A percentile compares a stretch with the other conserved stretches of the same genome.
Conservation (phyloP, 23 tunicate genomes). For the Corella eumyota region DNA sequence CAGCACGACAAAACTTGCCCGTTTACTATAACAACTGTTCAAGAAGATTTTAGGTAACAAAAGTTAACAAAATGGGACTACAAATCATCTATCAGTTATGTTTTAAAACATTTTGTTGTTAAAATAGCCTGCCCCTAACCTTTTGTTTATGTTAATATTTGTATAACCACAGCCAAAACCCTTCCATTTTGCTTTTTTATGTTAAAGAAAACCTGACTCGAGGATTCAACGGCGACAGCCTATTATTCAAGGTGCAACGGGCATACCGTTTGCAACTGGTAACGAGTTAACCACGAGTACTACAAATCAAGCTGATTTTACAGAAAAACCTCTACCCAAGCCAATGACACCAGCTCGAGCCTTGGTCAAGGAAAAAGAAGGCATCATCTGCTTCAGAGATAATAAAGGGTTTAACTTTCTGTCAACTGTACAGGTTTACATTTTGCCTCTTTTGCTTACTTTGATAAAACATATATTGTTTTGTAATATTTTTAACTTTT, state of each 20-base stretch:
- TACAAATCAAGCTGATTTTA: conserved; percentile 33
- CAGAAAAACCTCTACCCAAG: not conserved
- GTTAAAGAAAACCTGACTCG: conserved; percentile 5
- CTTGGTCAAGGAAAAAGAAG: conserved; percentile 7
- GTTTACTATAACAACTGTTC: conserved; percentile 18
- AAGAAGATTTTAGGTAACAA: conserved; percentile 21
- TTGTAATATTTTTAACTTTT: too few species aligned
- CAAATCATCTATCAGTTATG: not conserved
- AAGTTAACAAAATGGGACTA: not conserved
- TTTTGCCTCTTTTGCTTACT: too few species aligned
- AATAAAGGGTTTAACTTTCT: conserved; percentile 4
- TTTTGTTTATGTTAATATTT: too few species aligned
- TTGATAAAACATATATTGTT: too few species aligned
- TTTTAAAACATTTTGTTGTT: too few species aligned
- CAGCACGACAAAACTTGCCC: conserved; percentile 5
- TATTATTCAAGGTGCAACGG: conserved; percentile 6
- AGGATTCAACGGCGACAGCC: conserved; percentile 12
- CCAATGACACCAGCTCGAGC: conserved; percentile 1
- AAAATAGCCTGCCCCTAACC: too few species aligned
- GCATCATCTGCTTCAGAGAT: not conserved
- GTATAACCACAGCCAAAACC: too few species aligned
- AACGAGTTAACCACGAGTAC: too few species aligned
- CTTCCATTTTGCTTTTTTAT: not conserved
- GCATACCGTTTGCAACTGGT: conserved; percentile 10
- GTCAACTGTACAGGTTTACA: conserved; percentile 39